phyloP scores from a whole-genome alignment of 2,797 vertebrate genomes.

The Ctenochaetus hawaiiensis region DNA sequence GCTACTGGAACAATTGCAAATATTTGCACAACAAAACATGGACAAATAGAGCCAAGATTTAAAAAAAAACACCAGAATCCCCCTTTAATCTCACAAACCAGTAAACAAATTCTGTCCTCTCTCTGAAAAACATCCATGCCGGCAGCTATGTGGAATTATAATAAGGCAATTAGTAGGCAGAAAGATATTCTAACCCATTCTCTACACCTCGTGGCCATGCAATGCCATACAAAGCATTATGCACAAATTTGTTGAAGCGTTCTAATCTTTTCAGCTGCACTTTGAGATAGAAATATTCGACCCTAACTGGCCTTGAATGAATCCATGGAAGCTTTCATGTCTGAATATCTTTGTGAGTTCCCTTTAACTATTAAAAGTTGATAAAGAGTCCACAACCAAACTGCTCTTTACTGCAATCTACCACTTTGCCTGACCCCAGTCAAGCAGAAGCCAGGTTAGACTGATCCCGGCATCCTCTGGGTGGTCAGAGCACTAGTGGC shows the following conservation, averaged over 20 bases:
- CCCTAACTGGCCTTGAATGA: background rate
- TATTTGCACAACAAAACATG: no score
- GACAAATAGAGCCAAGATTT: no score
- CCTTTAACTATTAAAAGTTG: background rate
- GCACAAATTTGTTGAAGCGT: slow-evolving; percentile 32
- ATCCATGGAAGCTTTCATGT: background rate
- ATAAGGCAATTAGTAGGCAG: slow-evolving; percentile 52
- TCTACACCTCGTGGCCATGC: slow-evolving; percentile 66
- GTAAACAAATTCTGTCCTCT: background rate
- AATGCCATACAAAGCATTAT: slow-evolving; percentile 66
- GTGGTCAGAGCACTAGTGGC: slow-evolving; percentile 55
- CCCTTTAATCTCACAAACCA: slow-evolving; percentile 1
- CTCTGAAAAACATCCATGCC: slow-evolving; percentile 15
- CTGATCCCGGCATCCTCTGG: slow-evolving; percentile 60
- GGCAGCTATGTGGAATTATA: slow-evolving; percentile 22
- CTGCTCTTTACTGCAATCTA: slow-evolving; percentile 34
- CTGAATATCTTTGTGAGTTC: background rate
- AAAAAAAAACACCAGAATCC: no score
- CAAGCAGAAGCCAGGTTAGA: slow-evolving; percentile 65
- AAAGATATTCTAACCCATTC: slow-evolving; percentile 36
- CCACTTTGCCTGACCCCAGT: slow-evolving; percentile 45
- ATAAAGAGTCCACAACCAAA: slow-evolving; percentile 20
- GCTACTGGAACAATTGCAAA: no score
- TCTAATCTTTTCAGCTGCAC: slow-evolving; percentile 20
- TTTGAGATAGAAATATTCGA: slow-evolving; percentile 21